Base-by-base conservation (phyloP, 2,113 vertebrate species). In the Caloenas nicobarica region DNA sequence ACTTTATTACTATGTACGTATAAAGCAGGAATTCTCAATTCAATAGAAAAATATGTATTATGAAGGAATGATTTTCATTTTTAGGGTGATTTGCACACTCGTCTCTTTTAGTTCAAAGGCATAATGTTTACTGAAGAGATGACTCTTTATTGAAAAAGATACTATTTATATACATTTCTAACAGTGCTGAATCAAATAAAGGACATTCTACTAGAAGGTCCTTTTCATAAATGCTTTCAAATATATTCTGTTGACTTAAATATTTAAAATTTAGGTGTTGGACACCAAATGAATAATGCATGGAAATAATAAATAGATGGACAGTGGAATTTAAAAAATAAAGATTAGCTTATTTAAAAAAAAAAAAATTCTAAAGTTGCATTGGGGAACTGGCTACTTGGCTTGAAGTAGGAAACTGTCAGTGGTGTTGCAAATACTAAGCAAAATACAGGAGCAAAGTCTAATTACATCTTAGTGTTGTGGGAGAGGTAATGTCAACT, bases 271-370 rank as follows among this genome's bases (percentile, higher is more conserved):
- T 76, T 90, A 94, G 95, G 96, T 86, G 61, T 74, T 93, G 60
- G 38, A 92, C 65, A 84, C 57, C 42, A 95, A 95, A 93, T 62
- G 82, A 96, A 96, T 97, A 94, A 93, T 95, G 31, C 58, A 96
- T 89, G 83, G 86, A 95, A 94, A 96, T 96, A 97, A 96, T 95
- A 96, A 96, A 65, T 95, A 95, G 92, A 93, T 88, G 18, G 23
- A 58, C 38, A 80, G 62, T 44, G 56, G 46, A 77, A 73, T 53
- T 87, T 91, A 89, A 77, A 77, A 50, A 79, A 71, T 82, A 79
- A 93, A 80, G 46, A 82, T 90, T 74, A 93, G 80, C 69, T 89
- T 90, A 26, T 36, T 69, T 71, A 66, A 46, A 57, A 54, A 61
- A 28, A 3, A 2, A 17, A 51, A 42, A 17, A 10, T 22, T 72